A percentile compares a stretch with the other conserved stretches of the same genome.
Evolutionary conservation across 2,797 vertebrate species (phyloP).

Genomic region (Paguma larvata): DNA sequence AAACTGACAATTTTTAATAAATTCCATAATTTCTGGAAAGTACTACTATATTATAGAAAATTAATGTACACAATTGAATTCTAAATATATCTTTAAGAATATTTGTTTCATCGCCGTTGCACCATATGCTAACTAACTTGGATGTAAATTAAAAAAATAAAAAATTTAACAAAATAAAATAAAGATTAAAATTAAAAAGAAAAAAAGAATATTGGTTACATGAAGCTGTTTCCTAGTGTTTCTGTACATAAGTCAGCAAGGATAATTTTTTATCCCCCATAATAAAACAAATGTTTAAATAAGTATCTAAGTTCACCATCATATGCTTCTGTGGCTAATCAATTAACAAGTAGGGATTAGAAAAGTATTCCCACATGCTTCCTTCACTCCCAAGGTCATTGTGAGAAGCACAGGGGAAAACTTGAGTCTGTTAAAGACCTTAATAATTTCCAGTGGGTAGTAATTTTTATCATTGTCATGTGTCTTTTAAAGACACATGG

Average conservation of each 20-base stretch:
- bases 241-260: neutral
- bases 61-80: neutral
- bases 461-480: neutral
- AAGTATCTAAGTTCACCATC: neutral
- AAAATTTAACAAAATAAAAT: too few relatives aligned
- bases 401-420: neutral
- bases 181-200: too few relatives aligned
- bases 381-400: neutral
- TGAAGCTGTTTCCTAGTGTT: neutral
- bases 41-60: neutral
- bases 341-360: neutral
- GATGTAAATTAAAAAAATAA: too few relatives aligned
- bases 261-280: neutral
- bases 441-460: neutral
- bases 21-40: constrained; percentile 8
- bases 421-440: neutral
- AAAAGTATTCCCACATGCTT: neutral
- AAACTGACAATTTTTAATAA: neutral
- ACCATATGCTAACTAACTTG: too few relatives aligned
- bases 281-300: neutral
- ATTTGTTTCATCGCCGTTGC: too few relatives aligned
- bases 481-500: neutral
- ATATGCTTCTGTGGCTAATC: neutral
- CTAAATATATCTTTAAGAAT: neutral
- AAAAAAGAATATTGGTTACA: neutral